Conservation (phyloP, 1,140 invertebrate genomes). For the Drosophila persimilis region DNA sequence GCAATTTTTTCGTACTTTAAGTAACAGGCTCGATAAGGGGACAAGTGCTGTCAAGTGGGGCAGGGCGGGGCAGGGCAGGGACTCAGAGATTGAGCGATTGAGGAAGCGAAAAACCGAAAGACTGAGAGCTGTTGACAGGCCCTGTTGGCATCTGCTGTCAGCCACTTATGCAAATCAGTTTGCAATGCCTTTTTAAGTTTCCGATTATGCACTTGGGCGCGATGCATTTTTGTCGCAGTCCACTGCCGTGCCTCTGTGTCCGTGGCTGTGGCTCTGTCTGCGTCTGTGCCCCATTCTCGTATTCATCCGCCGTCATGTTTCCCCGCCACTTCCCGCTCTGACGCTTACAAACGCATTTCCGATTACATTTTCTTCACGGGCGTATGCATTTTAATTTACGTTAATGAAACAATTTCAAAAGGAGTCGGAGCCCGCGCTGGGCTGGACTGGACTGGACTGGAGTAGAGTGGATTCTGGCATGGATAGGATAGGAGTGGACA, state of each 20-base stretch:
- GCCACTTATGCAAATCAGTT: slow-evolving; percentile 75
- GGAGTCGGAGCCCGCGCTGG: slow-evolving; percentile 6
- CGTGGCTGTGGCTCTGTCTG: neutral
- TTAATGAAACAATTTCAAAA: slow-evolving; percentile 75
- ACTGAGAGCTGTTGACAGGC: slow-evolving; percentile 21
- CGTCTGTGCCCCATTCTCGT: slow-evolving; percentile 6
- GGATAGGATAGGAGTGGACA: too few relatives aligned
- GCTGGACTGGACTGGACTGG: neutral
- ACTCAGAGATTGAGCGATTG: slow-evolving; percentile 2
- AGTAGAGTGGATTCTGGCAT: neutral
- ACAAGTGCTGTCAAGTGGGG: neutral
- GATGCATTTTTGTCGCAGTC: slow-evolving; percentile 6
- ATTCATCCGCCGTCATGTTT: neutral
- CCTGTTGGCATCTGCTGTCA: slow-evolving; percentile 54
- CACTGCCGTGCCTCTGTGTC: neutral
- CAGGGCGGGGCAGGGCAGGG: neutral
- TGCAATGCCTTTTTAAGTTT: slow-evolving; percentile 72
- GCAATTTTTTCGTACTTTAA: slow-evolving; percentile 22
- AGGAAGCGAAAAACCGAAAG: neutral
- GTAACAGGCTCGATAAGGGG: slow-evolving; percentile 16
- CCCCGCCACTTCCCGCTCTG: slow-evolving; percentile 34
- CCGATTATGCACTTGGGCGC: slow-evolving; percentile 59
- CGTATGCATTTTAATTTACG: slow-evolving; percentile 75
- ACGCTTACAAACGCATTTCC: slow-evolving; percentile 70
- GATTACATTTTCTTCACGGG: slow-evolving; percentile 70